Percentiles rank a stretch among this genome's conserved stretches.
Evolutionary conservation across 2,113 vertebrate genomes (phyloP).

Genomic region (Anthoscopus minutus): DNA sequence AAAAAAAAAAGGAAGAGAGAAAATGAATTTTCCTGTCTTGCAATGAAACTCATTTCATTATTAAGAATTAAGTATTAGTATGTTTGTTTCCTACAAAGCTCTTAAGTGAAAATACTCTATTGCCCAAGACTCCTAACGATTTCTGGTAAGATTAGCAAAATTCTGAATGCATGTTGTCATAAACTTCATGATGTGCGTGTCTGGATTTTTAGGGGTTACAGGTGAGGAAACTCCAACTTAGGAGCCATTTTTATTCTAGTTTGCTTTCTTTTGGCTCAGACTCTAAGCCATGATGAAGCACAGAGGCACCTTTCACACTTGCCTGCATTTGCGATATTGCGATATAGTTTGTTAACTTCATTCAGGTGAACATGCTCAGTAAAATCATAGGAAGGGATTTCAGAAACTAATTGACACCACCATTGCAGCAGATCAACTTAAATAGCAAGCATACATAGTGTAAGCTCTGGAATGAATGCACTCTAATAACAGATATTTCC

Average conservation of each 20-base stretch:
- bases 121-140: neutral
- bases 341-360: neutral
- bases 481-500: conserved; percentile 27
- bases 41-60: neutral
- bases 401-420: neutral
- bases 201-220: neutral
- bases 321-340: rapidly evolving
- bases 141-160: neutral
- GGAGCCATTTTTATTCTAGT: neutral
- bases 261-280: neutral
- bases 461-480: conserved; percentile 19
- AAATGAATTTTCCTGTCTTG: neutral
- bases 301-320: neutral
- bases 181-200: neutral
- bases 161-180: neutral
- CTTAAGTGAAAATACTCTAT: conserved; percentile 41
- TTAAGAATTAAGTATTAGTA: neutral
- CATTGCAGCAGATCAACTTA: neutral
- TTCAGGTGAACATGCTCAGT: neutral
- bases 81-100: neutral
- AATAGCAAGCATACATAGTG: neutral
- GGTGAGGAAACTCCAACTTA: neutral
- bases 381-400: neutral
- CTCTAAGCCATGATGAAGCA: neutral
- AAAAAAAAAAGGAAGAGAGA: neutral